phyloP scores from a whole-genome alignment of 2,888 invertebrate genomes.

The Tiphia femorata region DNA sequence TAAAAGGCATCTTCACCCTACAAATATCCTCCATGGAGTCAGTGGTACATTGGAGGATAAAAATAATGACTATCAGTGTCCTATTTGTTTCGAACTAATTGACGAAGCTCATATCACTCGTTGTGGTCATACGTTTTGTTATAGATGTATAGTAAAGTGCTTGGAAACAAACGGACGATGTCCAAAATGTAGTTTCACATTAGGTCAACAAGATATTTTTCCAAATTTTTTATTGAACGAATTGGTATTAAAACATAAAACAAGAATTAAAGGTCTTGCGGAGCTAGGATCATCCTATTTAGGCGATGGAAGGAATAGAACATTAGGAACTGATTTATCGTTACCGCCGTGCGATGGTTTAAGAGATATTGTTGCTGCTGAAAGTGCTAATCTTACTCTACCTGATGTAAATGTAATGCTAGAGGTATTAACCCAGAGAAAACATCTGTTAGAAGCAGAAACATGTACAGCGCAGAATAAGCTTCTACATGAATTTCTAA shows the following conservation, averaged over 20 bases:
- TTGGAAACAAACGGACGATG: constrained; percentile 79
- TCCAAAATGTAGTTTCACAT: constrained; percentile 84
- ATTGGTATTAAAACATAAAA: constrained; percentile 80
- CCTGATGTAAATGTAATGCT: constrained; percentile 87
- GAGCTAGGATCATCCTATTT: constrained; percentile 60
- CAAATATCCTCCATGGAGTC: constrained; percentile 74
- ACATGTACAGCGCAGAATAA: constrained; percentile 84
- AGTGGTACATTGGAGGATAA: constrained; percentile 78
- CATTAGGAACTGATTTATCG: constrained; percentile 57
- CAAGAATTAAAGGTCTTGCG: constrained; percentile 70
- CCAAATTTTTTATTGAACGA: constrained; percentile 91
- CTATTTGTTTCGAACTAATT: constrained; percentile 90
- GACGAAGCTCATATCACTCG: constrained; percentile 91
- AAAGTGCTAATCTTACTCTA: constrained; percentile 80
- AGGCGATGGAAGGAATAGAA: constrained; percentile 46
- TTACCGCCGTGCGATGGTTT: constrained; percentile 60
- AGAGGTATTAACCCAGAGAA: constrained; percentile 82
- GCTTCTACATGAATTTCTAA: constrained; percentile 86
- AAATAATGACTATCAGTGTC: constrained; percentile 79
- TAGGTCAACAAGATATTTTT: constrained; percentile 81
- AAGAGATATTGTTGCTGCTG: constrained; percentile 77
- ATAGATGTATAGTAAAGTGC: constrained; percentile 80
- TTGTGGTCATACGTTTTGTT: constrained; percentile 94
- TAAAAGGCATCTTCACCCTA: constrained; percentile 67
- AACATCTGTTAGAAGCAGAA: constrained; percentile 85